A percentile compares a stretch with the other conserved stretches of the same genome.
phyloP scores from a whole-genome alignment of 2,113 vertebrate species.

The Casuarius casuarius region DNA sequence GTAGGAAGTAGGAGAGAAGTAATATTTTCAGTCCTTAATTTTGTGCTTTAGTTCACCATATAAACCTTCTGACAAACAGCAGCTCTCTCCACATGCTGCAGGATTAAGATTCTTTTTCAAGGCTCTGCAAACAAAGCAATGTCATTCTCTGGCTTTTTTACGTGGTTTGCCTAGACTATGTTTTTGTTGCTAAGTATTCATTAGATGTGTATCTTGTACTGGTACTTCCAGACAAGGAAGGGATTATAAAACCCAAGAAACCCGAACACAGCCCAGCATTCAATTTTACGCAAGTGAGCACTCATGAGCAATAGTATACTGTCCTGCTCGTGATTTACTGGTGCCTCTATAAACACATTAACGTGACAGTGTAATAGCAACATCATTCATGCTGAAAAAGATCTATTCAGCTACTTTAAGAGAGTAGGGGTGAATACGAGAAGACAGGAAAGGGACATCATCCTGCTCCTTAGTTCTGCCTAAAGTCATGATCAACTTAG shows the following conservation, averaged over 20 bases:
- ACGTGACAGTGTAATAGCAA: neutral
- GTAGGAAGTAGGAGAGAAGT: neutral
- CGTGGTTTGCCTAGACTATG: neutral
- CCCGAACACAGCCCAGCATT: neutral
- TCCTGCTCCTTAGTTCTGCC: neutral
- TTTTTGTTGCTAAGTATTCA: neutral
- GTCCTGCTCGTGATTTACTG: neutral
- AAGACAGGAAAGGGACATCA: neutral
- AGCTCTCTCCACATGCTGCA: neutral
- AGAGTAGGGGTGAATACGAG: neutral
- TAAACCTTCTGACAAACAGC: neutral
- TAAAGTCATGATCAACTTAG: neutral
- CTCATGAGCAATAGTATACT: neutral
- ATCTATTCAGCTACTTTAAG: neutral
- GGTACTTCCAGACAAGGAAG: neutral
- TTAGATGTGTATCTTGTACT: neutral
- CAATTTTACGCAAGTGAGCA: neutral
- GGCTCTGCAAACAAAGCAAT: neutral
- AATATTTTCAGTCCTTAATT: neutral
- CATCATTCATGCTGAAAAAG: neutral
- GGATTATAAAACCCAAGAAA: neutral
- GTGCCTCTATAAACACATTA: fast-evolving
- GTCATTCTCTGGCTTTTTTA: conserved; percentile 7
- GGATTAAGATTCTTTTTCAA: conserved; percentile 4
- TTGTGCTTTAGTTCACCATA: neutral